These are phyloP conservation scores for Pipistrellus kuhlii DNA, from an alignment of 2,797 vertebrate genomes.

Conservation along the genomic window DNA sequence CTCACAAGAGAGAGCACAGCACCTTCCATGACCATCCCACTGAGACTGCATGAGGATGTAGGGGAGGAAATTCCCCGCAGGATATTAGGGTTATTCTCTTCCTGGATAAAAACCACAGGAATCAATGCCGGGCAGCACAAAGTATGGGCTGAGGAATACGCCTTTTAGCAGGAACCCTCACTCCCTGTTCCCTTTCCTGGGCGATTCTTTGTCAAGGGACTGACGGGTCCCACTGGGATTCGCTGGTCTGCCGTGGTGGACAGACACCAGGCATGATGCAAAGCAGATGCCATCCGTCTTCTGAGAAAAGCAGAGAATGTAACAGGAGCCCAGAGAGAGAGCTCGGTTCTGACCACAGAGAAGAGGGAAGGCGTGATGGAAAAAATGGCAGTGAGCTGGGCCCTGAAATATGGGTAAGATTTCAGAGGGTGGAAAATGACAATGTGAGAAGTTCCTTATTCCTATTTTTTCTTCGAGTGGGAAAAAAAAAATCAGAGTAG, in stretches of 20 bases:
- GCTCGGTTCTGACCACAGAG: conserved; percentile 50
- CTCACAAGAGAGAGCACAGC: background rate
- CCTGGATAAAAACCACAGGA: background rate
- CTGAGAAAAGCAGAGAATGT: conserved; percentile 52
- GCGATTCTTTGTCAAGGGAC: background rate
- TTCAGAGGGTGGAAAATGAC: background rate
- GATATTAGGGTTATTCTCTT: background rate
- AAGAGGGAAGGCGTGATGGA: background rate
- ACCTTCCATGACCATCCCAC: background rate
- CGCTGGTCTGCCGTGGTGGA: background rate
- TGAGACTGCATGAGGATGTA: background rate
- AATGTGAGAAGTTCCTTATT: background rate
- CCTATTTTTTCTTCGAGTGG: background rate
- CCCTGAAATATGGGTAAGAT: conserved; percentile 4
- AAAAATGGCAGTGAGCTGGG: background rate
- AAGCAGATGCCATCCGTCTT: background rate
- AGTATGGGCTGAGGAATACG: background rate
- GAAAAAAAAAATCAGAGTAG: background rate
- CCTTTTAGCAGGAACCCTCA: background rate
- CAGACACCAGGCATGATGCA: background rate
- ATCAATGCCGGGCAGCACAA: background rate
- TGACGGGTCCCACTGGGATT: background rate
- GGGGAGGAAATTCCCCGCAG: background rate
- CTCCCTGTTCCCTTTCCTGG: background rate
- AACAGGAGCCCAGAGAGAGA: conserved; percentile 1